These are phyloP conservation scores for Mus minutoides DNA, from an alignment of 2,797 vertebrate genomes.

Conservation along the genomic window DNA sequence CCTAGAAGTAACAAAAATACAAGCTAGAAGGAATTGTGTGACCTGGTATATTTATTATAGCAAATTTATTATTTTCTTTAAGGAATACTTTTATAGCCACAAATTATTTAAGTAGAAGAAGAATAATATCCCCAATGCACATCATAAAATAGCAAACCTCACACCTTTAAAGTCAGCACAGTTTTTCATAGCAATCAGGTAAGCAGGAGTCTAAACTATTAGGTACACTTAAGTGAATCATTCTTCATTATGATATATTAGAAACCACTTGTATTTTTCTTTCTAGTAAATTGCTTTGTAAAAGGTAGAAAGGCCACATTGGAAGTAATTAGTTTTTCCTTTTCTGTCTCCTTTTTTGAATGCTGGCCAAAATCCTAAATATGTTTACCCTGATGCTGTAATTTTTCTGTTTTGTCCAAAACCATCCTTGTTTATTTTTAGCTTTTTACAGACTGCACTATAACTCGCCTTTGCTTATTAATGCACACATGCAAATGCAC, in stretches of 20 bases:
- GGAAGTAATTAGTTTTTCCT: not conserved
- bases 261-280: not conserved
- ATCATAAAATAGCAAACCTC: conserved; percentile 1
- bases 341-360: not conserved
- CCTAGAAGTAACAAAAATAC: not conserved
- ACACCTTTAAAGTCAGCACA: not conserved
- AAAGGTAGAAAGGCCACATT: not conserved
- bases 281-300: not conserved
- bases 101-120: not conserved
- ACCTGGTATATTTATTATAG: not conserved
- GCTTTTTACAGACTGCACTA: not conserved
- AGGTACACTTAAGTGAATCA: not conserved
- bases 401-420: not conserved
- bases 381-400: not conserved
- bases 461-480: not conserved
- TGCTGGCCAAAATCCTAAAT: not conserved
- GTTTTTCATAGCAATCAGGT: not conserved
- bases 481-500: not conserved
- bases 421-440: not conserved
- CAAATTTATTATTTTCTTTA: conserved; percentile 37
- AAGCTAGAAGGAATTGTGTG: conserved; percentile 1
- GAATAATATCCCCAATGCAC: not conserved
- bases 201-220: not conserved
- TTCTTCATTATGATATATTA: not conserved
- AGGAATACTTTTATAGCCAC: not conserved